phyloP scores from a whole-genome alignment of 2,888 invertebrate genomes.

The Geophilus truncorum region DNA sequence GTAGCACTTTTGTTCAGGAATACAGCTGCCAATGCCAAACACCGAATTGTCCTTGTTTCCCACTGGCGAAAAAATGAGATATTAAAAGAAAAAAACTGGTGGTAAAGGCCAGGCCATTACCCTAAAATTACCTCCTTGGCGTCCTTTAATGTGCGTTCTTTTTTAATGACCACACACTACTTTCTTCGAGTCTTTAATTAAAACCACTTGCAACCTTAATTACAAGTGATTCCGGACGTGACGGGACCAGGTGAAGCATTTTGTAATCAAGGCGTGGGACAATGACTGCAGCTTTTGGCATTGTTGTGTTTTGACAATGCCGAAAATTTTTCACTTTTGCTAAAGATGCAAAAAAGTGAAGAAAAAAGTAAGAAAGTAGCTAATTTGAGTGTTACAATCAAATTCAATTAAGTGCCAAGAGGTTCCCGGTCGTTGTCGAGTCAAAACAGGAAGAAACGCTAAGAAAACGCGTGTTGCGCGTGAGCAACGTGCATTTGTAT shows the following conservation, averaged over 20 bases:
- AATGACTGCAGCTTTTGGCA: not conserved
- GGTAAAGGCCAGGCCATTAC: too few relatives aligned
- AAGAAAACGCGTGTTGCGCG: not conserved
- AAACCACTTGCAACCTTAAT: conserved; percentile 12
- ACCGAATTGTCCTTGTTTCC: not conserved
- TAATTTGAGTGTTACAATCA: not conserved
- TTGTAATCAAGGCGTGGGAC: not conserved
- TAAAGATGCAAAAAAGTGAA: not conserved
- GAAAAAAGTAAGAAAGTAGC: not conserved
- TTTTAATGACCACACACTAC: conserved; percentile 17
- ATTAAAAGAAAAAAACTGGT: not conserved
- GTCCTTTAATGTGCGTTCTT: not conserved
- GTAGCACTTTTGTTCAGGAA: too few relatives aligned
- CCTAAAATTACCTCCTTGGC: not conserved
- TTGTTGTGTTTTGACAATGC: not conserved
- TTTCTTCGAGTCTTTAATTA: conserved; percentile 11
- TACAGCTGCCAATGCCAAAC: not conserved
- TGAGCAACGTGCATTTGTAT: not conserved
- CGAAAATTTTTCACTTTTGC: not conserved
- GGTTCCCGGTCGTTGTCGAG: not conserved
- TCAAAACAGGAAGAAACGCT: not conserved
- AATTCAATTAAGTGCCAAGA: conserved; percentile 1
- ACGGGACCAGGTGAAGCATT: conserved; percentile 2
- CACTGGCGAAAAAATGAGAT: not conserved
- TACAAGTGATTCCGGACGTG: conserved; percentile 6